These are phyloP conservation scores for Smutsia temminckii DNA, from an alignment of 2,797 vertebrate genomes.

Conservation along the genomic window DNA sequence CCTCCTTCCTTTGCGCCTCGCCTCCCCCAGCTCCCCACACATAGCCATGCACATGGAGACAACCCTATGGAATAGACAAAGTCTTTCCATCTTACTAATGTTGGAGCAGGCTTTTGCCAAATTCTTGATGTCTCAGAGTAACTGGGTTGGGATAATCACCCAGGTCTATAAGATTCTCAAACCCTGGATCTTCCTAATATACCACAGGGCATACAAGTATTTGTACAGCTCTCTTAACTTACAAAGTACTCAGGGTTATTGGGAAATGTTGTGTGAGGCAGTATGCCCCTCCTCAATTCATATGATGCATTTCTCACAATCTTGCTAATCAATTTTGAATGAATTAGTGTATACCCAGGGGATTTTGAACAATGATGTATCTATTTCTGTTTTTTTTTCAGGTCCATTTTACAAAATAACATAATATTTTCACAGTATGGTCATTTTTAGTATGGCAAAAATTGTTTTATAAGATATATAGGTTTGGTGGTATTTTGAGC, in stretches of 20 bases:
- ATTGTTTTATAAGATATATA: background rate
- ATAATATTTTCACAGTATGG: background rate
- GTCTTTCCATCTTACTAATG: background rate
- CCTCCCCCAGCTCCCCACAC: rapidly evolving
- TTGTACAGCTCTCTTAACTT: background rate
- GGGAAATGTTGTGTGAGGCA: background rate
- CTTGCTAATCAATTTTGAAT: constrained; percentile 44
- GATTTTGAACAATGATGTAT: background rate
- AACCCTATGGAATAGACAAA: background rate
- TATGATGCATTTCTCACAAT: constrained; percentile 20
- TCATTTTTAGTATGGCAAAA: constrained; percentile 41
- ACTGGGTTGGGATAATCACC: background rate
- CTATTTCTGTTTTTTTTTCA: background rate
- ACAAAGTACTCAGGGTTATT: background rate
- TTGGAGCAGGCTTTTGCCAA: background rate
- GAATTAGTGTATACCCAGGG: background rate
- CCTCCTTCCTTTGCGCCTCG: rapidly evolving
- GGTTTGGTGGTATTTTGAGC: background rate
- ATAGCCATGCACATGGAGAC: background rate
- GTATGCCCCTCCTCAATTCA: background rate
- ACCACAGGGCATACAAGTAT: background rate
- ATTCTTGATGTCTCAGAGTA: background rate
- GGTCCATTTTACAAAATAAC: constrained; percentile 7
- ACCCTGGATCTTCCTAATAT: background rate
- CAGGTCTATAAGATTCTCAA: background rate